Conservation (phyloP, 1,140 invertebrate species). For the Bombus pyrosoma region DNA sequence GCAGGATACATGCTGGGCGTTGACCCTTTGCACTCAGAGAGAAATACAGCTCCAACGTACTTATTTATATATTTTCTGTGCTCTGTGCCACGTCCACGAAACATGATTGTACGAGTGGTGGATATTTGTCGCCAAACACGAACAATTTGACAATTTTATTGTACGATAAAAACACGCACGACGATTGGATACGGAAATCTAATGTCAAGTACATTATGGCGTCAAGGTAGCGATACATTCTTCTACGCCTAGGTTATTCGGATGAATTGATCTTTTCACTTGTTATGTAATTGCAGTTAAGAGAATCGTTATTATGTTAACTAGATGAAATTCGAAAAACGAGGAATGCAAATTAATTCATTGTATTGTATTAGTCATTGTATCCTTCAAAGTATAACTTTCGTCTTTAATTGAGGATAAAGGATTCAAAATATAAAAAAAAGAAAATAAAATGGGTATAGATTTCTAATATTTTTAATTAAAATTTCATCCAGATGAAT, state of each 20-base stretch:
- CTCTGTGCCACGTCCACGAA: neutral
- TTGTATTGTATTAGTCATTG: neutral
- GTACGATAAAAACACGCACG: neutral
- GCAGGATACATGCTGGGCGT: constrained; percentile 77
- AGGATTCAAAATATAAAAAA: neutral
- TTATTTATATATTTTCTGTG: neutral
- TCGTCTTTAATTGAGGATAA: neutral
- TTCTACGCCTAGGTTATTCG: neutral
- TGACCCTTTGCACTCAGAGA: constrained; percentile 74
- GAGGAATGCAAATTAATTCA: constrained; percentile 15
- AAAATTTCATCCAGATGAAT: neutral
- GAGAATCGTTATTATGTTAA: neutral
- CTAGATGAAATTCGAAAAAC: constrained; percentile 23
- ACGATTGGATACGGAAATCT: neutral
- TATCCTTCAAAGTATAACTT: neutral
- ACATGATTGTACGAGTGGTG: neutral
- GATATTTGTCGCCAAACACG: neutral
- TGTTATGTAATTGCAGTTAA: neutral
- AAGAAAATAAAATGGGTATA: neutral
- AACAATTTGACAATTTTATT: neutral
- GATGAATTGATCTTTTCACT: neutral
- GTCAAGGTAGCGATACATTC: neutral
- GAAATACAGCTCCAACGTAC: constrained; percentile 74
- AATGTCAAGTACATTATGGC: neutral
- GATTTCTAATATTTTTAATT: neutral